A percentile compares a stretch with the other conserved stretches of the same genome.
These are phyloP conservation scores for Drosophila mauritiana DNA, from an alignment of 1,140 invertebrate genomes.

Conservation along the genomic window DNA sequence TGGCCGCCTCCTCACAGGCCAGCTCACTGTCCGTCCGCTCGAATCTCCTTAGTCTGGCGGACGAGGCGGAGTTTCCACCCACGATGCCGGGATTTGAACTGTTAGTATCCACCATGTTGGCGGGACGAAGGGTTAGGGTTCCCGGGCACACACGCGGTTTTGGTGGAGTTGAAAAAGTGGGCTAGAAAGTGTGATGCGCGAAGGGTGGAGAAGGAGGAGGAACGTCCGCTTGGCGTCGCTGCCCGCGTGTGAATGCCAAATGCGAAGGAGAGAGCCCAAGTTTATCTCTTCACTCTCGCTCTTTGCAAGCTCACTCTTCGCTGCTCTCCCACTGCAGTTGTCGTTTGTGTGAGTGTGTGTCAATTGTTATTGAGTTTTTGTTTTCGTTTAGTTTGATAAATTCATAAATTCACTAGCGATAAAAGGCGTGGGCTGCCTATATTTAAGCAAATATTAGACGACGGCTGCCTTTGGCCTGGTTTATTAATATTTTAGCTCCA, in stretches of 20 bases:
- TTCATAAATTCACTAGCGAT: conserved; percentile 40
- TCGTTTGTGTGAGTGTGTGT: conserved; percentile 20
- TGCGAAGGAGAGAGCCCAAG: conserved; percentile 7
- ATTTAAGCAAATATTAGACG: conserved; percentile 25
- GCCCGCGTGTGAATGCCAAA: conserved; percentile 41
- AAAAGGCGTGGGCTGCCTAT: conserved; percentile 29
- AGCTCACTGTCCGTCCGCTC: conserved; percentile 93
- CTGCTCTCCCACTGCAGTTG: conserved; percentile 41
- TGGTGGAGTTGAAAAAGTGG: conserved; percentile 4
- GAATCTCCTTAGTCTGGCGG: conserved; percentile 76
- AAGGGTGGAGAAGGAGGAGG: conserved; percentile 12
- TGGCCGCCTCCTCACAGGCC: conserved; percentile 91
- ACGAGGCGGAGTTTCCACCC: conserved; percentile 61
- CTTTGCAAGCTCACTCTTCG: conserved; percentile 17
- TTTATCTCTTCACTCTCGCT: conserved; percentile 25
- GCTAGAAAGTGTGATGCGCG: neutral
- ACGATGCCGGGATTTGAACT: conserved; percentile 50
- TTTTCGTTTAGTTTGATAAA: conserved; percentile 62
- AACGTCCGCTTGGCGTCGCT: conserved; percentile 40
- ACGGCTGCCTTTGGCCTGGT: neutral
- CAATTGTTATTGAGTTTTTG: conserved; percentile 60
- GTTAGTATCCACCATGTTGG: conserved; percentile 34
- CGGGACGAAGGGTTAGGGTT: conserved; percentile 3
- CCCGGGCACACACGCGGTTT: conserved; percentile 18
- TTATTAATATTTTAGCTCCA: neutral